Percentiles rank a stretch among this genome's conserved stretches.
phyloP scores from a whole-genome alignment of 1,140 invertebrate species.

The Anadara kagoshimensis region DNA sequence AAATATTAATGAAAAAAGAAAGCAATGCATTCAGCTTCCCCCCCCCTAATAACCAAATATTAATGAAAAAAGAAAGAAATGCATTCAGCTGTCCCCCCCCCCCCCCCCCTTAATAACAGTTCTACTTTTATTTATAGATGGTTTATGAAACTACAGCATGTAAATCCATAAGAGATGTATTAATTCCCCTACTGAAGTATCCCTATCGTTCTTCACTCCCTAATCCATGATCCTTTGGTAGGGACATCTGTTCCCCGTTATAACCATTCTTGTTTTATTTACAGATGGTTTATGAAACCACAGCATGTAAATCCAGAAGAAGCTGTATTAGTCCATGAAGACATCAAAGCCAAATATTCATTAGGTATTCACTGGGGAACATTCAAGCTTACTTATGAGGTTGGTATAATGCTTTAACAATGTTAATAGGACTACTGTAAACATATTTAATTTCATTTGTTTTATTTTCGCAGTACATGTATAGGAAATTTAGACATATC shows the following conservation, averaged over 20 bases:
- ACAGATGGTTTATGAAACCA: slow-evolving; percentile 71
- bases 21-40: too few species aligned
- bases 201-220: too few species aligned
- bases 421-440: neutral
- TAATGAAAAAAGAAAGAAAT: too few species aligned
- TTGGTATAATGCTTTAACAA: neutral
- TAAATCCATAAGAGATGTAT: slow-evolving; percentile 75
- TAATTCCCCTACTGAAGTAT: too few species aligned
- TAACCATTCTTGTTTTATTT: too few species aligned
- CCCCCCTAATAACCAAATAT: too few species aligned
- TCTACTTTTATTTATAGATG: slow-evolving; percentile 15
- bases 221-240: too few species aligned
- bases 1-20: too few species aligned
- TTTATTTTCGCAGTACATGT: neutral
- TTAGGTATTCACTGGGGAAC: slow-evolving; percentile 71
- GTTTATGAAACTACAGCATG: slow-evolving; percentile 75
- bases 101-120: too few species aligned
- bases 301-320: slow-evolving; percentile 76
- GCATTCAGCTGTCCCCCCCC: too few species aligned
- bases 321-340: slow-evolving; percentile 75
- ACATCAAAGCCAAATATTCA: slow-evolving; percentile 63
- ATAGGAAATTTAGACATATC: neutral
- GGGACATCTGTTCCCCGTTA: too few species aligned
- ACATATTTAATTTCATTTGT: neutral
- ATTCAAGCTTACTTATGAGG: slow-evolving; percentile 58